phyloP scores from a whole-genome alignment of 2,797 vertebrate genomes.

The Staurois parvus region DNA sequence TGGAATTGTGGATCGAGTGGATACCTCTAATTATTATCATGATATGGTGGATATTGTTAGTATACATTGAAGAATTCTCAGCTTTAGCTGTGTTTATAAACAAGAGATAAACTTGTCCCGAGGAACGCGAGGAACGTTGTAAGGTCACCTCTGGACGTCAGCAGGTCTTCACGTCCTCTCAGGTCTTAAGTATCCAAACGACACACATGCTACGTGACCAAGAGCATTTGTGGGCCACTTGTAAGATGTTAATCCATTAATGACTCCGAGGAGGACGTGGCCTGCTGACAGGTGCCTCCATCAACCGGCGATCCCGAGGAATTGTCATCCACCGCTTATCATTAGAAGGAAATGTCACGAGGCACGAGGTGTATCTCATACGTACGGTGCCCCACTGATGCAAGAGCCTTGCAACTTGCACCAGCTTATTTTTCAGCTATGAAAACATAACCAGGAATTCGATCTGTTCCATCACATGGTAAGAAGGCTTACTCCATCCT shows the following conservation, averaged over 20 bases:
- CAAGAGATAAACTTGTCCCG: not conserved
- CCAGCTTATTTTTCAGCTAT: slow-evolving; percentile 25
- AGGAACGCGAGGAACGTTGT: not conserved
- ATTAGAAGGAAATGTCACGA: slow-evolving; percentile 36
- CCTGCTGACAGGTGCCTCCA: not conserved
- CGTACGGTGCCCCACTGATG: slow-evolving; percentile 8
- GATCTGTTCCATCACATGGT: slow-evolving; percentile 41
- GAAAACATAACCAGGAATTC: slow-evolving; percentile 18
- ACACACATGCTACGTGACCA: not conserved
- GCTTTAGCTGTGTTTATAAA: not conserved
- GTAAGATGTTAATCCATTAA: not conserved
- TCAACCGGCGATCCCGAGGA: slow-evolving; percentile 18
- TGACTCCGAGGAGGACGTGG: not conserved
- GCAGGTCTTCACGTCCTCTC: not conserved
- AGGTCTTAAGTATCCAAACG: not conserved
- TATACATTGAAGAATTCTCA: not conserved
- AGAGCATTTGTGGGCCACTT: not conserved
- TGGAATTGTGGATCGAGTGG: no score
- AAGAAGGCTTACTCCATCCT: not conserved
- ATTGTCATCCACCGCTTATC: not conserved
- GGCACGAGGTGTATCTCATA: slow-evolving; percentile 6
- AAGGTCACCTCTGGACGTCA: not conserved
- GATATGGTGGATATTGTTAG: no score
- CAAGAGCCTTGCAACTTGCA: not conserved
- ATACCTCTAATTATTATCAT: not conserved